A percentile compares a stretch with the other conserved stretches of the same genome.
phyloP scores from a whole-genome alignment of 2,888 invertebrate genomes.

The Oscheius sp. region DNA sequence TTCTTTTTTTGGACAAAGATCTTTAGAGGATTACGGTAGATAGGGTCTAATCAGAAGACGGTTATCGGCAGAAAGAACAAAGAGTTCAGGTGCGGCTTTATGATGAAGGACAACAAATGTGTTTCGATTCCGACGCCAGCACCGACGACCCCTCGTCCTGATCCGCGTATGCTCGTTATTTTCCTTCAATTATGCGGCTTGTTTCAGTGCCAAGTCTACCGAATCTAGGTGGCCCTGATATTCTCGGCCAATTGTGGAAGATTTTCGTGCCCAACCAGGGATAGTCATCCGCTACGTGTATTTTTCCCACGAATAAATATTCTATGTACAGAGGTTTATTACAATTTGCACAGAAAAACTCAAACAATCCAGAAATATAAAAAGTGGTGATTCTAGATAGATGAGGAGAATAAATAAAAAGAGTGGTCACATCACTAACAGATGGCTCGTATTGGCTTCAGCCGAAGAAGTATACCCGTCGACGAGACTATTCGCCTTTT shows the following conservation, averaged over 20 bases:
- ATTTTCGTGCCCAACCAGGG: not conserved
- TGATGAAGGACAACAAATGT: conserved; percentile 60
- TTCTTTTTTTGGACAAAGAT: not conserved
- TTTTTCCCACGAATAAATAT: no score
- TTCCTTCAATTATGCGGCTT: not conserved
- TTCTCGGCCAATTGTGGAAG: not conserved
- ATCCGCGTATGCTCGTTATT: not conserved
- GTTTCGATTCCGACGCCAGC: conserved; percentile 64
- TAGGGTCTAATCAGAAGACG: conserved; percentile 1
- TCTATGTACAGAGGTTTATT: no score
- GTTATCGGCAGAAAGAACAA: not conserved
- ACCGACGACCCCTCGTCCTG: conserved; percentile 64
- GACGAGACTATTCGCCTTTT: no score
- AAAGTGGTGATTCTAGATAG: no score
- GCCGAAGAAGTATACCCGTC: no score
- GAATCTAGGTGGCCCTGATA: not conserved
- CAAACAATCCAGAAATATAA: no score
- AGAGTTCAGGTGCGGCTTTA: conserved; percentile 62
- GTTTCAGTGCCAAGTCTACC: conserved; percentile 11
- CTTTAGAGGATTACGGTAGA: conserved; percentile 19
- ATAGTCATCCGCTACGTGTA: not conserved
- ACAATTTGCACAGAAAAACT: no score
- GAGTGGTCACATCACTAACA: no score
- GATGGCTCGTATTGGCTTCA: no score
- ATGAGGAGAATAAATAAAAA: no score